phyloP scores from a whole-genome alignment of 2,888 invertebrate species.

The Tanytarsus gracilentus region DNA sequence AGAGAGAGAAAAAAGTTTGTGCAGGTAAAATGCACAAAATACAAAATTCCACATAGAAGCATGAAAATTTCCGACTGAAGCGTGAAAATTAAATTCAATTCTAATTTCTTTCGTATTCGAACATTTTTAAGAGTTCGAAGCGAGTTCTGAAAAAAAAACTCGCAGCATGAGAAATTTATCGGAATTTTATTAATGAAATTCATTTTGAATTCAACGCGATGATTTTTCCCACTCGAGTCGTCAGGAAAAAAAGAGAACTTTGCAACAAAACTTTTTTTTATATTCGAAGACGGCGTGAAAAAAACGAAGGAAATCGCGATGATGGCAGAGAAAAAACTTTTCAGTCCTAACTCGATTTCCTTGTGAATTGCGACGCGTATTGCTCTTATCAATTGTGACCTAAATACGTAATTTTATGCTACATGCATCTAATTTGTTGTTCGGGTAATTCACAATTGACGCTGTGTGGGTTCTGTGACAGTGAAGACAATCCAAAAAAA shows the following conservation, averaged over 20 bases:
- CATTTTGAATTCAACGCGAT: constrained; percentile 12
- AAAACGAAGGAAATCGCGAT: background rate
- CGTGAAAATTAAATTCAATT: constrained; percentile 18
- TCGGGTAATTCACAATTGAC: too few species aligned
- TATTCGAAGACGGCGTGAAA: background rate
- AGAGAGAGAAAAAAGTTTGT: too few species aligned
- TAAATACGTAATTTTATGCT: background rate
- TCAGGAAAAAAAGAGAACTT: background rate
- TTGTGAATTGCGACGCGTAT: background rate
- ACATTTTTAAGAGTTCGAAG: background rate
- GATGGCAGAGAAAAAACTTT: background rate
- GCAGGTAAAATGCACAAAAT: too few species aligned
- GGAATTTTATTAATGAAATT: constrained; percentile 17
- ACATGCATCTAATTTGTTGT: too few species aligned
- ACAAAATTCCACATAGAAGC: constrained; percentile 17
- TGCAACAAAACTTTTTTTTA: background rate
- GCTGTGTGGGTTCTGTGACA: too few species aligned
- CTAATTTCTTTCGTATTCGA: background rate
- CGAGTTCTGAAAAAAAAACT: background rate
- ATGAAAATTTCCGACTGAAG: constrained; percentile 11
- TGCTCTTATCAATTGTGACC: constrained; percentile 7
- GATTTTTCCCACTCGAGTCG: background rate
- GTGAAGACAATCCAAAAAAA: too few species aligned
- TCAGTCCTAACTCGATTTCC: background rate
- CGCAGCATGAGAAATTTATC: constrained; percentile 5